A percentile compares a stretch with the other conserved stretches of the same genome.
phyloP scores from a whole-genome alignment of 2,888 invertebrate genomes.

The Meta bourneti region DNA sequence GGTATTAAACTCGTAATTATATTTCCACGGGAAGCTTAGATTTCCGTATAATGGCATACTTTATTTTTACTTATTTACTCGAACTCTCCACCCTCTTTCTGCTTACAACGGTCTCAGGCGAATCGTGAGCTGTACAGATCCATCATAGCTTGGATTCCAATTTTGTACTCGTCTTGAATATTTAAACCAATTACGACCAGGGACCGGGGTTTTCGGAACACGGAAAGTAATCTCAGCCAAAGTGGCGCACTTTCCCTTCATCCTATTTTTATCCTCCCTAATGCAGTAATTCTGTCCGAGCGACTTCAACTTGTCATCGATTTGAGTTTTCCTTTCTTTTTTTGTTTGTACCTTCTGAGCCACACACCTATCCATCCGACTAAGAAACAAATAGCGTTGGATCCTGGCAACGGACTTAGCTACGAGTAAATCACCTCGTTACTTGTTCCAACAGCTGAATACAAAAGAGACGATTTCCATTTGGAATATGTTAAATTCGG shows the following conservation, averaged over 20 bases:
- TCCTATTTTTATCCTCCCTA: neutral
- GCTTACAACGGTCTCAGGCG: neutral
- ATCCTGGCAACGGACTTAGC: constrained; percentile 43
- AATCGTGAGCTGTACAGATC: neutral
- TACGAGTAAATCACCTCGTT: constrained; percentile 61
- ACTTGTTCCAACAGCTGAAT: constrained; percentile 31
- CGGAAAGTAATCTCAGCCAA: neutral
- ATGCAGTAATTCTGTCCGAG: neutral
- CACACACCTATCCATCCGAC: neutral
- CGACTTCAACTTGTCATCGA: constrained; percentile 27
- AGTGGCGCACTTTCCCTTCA: neutral
- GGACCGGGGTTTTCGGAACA: neutral
- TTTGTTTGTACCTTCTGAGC: neutral
- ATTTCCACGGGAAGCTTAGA: neutral
- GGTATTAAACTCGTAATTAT: neutral
- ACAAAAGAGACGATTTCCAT: constrained; percentile 48
- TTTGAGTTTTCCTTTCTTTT: constrained; percentile 1
- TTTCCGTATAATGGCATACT: too few species aligned
- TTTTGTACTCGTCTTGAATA: neutral
- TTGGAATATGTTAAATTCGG: constrained; percentile 12
- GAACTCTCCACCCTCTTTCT: neutral
- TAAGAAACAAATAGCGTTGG: constrained; percentile 46
- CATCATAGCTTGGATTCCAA: neutral
- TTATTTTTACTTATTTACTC: too few species aligned
- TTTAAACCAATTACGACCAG: neutral